Percentiles rank a stretch among this genome's conserved stretches.
Conservation (phyloP, 2,113 vertebrate species). For the Probosciger aterrimus region DNA sequence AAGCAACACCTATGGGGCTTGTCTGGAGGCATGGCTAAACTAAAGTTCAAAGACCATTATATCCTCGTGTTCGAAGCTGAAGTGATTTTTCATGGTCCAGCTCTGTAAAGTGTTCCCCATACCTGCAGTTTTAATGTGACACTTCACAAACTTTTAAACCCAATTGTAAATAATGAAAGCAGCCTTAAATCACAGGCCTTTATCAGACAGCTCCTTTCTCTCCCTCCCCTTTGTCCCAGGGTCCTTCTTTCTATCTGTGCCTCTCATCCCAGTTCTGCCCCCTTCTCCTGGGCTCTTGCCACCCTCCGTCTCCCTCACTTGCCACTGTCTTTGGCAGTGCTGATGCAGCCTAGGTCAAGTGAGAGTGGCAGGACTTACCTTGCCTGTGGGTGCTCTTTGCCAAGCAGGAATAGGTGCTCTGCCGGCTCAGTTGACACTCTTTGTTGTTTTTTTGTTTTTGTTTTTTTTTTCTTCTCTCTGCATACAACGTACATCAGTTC, state of each 20-base stretch:
- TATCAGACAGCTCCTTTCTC: not conserved
- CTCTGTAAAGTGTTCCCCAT: not conserved
- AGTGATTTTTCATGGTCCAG: not conserved
- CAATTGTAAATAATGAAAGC: not conserved
- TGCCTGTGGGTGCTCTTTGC: not conserved
- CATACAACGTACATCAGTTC: not conserved
- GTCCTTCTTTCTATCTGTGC: not conserved
- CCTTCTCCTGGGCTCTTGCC: not conserved
- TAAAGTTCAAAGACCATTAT: not conserved
- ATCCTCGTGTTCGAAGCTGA: not conserved
- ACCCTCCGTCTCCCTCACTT: accelerated
- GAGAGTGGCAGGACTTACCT: not conserved
- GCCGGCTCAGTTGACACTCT: not conserved
- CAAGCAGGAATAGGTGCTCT: not conserved
- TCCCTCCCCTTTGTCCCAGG: not conserved
- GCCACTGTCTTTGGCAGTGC: not conserved
- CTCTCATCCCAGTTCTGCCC: not conserved
- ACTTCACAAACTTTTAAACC: not conserved
- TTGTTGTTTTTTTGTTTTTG: not conserved
- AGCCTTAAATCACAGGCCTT: not conserved
- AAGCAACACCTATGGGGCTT: not conserved
- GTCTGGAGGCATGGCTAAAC: not conserved
- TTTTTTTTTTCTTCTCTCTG: not conserved
- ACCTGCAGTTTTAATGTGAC: not conserved
- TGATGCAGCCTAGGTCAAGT: not conserved